phyloP scores from a whole-genome alignment of 2,888 invertebrate species.

The Chrysina gloriosa region DNA sequence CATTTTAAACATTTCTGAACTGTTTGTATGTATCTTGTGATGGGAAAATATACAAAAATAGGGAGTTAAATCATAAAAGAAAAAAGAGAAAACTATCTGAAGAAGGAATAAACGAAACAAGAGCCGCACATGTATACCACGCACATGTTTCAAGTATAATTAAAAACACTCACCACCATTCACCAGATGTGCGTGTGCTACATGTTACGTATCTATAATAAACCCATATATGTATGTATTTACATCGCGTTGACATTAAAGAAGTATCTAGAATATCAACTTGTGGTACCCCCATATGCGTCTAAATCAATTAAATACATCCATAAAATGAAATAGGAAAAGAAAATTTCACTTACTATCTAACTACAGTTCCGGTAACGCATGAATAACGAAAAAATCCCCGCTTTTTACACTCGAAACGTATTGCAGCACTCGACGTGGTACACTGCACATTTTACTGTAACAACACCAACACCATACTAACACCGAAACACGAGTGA shows the following conservation, averaged over 20 bases:
- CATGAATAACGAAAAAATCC: conserved; percentile 7
- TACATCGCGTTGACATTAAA: conserved; percentile 30
- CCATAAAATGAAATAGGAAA: background rate
- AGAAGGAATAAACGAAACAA: conserved; percentile 14
- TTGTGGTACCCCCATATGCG: background rate
- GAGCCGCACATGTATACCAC: conserved; percentile 5
- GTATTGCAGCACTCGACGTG: background rate
- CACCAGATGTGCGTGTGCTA: conserved; percentile 13
- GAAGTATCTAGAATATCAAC: background rate
- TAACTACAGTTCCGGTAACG: conserved; percentile 8
- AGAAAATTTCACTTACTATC: conserved; percentile 5
- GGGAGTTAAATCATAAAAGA: no score
- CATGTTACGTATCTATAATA: background rate
- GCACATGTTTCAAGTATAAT: conserved; percentile 31
- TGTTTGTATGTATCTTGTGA: no score
- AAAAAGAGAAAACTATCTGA: background rate
- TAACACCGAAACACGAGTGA: conserved; percentile 28
- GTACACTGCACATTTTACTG: conserved; percentile 31
- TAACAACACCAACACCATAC: conserved; percentile 33
- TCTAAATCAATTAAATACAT: conserved; percentile 2
- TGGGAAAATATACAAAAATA: no score
- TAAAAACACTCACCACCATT: conserved; percentile 28
- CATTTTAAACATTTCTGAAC: no score
- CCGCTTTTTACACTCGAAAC: background rate
- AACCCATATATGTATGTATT: background rate